These are phyloP conservation scores for Epizoanthus scotinus DNA, from an alignment of 92 coral and sea anemone genomes.

Conservation along the genomic window DNA sequence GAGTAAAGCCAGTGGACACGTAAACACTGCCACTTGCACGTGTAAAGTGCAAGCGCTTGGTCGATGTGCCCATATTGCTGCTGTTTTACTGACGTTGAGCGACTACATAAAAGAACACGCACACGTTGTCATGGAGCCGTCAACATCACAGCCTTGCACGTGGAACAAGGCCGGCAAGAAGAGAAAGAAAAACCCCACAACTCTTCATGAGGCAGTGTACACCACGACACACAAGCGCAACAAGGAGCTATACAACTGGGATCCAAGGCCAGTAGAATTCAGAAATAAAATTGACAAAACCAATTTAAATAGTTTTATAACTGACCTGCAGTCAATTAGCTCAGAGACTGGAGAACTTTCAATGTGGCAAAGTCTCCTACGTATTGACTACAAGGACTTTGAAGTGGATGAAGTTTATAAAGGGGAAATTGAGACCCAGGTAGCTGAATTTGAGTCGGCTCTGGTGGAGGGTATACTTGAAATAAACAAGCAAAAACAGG, in stretches of 20 bases:
- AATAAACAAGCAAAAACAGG: background rate
- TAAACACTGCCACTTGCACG: background rate
- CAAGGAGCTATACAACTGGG: background rate
- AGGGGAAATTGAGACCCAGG: background rate
- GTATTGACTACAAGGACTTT: constrained; percentile 7
- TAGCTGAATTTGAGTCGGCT: background rate
- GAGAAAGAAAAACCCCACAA: constrained; percentile 21
- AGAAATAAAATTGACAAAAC: background rate
- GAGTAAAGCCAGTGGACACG: background rate
- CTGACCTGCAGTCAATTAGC: constrained; percentile 7
- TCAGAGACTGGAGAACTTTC: background rate
- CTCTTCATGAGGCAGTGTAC: background rate
- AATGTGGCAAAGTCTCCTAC: constrained; percentile 5
- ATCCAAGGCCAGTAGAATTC: constrained; percentile 15
- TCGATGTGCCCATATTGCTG: too few relatives aligned
- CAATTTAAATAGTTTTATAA: background rate
- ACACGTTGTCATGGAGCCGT: background rate
- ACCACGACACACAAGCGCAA: background rate
- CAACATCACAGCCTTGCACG: constrained; percentile 5
- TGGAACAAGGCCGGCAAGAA: constrained; percentile 32
- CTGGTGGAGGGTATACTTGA: background rate
- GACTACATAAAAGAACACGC: background rate
- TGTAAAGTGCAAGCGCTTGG: constrained; percentile 28
- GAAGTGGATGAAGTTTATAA: constrained; percentile 20
- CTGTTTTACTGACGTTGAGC: too few relatives aligned